These are phyloP conservation scores for Merops nubicus DNA, from an alignment of 2,113 vertebrate species.

Conservation along the genomic window DNA sequence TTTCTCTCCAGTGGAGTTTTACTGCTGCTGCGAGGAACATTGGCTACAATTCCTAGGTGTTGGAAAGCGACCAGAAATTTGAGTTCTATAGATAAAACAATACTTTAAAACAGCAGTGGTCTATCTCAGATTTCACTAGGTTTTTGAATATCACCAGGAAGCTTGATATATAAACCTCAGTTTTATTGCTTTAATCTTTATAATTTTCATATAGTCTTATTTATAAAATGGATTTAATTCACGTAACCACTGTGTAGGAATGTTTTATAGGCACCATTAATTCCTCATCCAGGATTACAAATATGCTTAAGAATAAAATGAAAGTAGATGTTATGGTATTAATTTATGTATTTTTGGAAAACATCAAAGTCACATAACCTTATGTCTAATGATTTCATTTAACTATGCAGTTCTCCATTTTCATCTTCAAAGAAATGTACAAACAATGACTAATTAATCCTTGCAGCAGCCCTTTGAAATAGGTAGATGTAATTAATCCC, in stretches of 20 bases:
- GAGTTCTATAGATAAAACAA: not conserved
- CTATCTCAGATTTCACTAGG: not conserved
- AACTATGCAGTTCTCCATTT: not conserved
- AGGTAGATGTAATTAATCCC: constrained; percentile 9
- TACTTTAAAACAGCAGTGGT: not conserved
- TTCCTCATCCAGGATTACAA: not conserved
- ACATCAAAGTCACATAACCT: constrained; percentile 5
- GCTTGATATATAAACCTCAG: not conserved
- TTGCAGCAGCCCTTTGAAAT: constrained; percentile 11
- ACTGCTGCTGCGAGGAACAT: not conserved
- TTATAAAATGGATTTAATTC: not conserved
- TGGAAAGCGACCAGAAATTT: not conserved
- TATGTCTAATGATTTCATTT: constrained; percentile 3
- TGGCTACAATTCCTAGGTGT: not conserved
- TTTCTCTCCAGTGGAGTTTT: not conserved
- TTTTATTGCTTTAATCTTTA: not conserved
- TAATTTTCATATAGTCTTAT: not conserved
- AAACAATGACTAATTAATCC: constrained; percentile 33
- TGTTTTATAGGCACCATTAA: not conserved
- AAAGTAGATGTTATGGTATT: not conserved
- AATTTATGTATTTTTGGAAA: not conserved
- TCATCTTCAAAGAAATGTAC: not conserved
- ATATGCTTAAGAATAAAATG: not conserved
- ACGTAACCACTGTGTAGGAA: not conserved
- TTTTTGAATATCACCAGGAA: not conserved